Evolutionary conservation across 2,113 vertebrate genomes (phyloP).

Genomic region (Myotis davidii): DNA sequence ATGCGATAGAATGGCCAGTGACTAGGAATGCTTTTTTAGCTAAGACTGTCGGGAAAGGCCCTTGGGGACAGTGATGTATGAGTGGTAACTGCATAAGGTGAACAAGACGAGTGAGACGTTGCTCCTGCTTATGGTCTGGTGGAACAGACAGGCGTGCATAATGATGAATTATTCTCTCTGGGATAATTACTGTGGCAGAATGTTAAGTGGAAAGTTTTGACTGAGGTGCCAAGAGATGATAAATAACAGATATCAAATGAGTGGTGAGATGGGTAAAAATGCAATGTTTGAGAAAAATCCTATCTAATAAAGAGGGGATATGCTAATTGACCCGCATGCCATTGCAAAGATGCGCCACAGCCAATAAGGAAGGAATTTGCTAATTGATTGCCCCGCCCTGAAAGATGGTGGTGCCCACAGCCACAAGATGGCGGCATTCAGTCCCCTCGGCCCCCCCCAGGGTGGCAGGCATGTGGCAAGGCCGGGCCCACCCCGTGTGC

Average conservation of each 20-base stretch:
- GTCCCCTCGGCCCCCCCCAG: no score
- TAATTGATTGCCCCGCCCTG: no score
- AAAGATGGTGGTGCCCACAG: no score
- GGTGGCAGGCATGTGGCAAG: no score
- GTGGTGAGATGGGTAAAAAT: neutral
- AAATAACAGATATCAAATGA: neutral
- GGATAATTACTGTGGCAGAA: neutral
- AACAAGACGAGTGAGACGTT: neutral
- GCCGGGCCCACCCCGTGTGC: no score
- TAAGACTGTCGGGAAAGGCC: neutral
- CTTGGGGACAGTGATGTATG: neutral
- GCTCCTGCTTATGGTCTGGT: neutral
- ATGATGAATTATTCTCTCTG: neutral
- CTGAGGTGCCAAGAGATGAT: neutral
- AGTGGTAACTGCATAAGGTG: neutral
- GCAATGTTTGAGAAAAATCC: no score
- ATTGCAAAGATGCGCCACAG: no score
- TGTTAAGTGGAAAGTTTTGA: neutral
- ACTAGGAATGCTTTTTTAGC: neutral
- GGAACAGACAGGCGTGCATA: neutral
- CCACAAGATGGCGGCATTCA: no score
- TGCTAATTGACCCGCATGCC: no score
- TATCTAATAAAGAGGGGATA: no score
- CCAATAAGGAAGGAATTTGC: no score
- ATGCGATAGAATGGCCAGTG: neutral